A percentile compares a stretch with the other conserved stretches of the same genome.
These are phyloP conservation scores for Drosophila ficusphila DNA, from an alignment of 1,140 invertebrate genomes.

Conservation along the genomic window DNA sequence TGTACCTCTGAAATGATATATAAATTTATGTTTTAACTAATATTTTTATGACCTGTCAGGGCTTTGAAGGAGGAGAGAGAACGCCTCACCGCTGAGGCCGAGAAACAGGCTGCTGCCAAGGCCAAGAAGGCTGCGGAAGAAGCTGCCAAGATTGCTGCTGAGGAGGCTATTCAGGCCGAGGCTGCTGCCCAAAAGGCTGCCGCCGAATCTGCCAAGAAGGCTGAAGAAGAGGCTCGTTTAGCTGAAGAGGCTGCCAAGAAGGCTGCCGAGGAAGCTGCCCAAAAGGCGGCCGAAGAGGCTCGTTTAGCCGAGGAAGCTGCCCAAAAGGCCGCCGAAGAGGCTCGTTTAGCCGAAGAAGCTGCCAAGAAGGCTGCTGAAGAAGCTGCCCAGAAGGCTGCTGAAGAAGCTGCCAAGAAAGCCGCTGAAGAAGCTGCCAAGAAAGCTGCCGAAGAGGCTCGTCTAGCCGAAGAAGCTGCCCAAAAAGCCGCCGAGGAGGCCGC, in stretches of 20 bases:
- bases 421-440: constrained; percentile 83
- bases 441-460: constrained; percentile 86
- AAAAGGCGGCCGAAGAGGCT: constrained; percentile 85
- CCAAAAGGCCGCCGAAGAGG: constrained; percentile 10
- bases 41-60: constrained; percentile 3
- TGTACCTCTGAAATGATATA: neutral
- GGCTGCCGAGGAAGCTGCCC: constrained; percentile 37
- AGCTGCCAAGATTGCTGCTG: constrained; percentile 13
- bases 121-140: constrained; percentile 37
- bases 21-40: too few species aligned
- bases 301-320: constrained; percentile 84
- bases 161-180: constrained; percentile 20
- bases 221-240: constrained; percentile 84
- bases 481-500: constrained; percentile 84
- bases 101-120: constrained; percentile 80
- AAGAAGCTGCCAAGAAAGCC: constrained; percentile 15
- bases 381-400: constrained; percentile 85
- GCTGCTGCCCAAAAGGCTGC: constrained; percentile 79
- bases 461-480: constrained; percentile 85
- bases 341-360: constrained; percentile 9
- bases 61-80: constrained; percentile 52
- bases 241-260: constrained; percentile 16
- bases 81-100: constrained; percentile 41
- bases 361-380: constrained; percentile 59
- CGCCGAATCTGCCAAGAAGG: constrained; percentile 84